Percentiles rank a stretch among this genome's conserved stretches.
These are phyloP conservation scores for Heteromurus nitidus DNA, from an alignment of 2,888 invertebrate species.

Conservation along the genomic window DNA sequence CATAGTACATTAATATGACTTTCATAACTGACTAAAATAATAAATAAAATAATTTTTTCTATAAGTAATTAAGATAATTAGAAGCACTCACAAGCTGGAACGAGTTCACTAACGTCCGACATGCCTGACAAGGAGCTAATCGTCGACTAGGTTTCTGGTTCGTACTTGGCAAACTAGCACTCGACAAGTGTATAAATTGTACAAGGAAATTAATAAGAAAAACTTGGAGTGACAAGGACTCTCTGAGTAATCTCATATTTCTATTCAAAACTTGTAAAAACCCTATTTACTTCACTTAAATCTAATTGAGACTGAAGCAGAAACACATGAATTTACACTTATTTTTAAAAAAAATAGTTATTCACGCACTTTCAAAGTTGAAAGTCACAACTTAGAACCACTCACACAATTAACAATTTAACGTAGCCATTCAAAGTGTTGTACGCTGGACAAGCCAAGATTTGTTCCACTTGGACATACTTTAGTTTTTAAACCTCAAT, in stretches of 20 bases:
- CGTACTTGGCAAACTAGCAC: constrained; percentile 44
- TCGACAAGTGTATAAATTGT: constrained; percentile 38
- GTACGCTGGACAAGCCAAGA: too few relatives aligned
- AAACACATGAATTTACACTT: background rate
- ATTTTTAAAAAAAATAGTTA: background rate
- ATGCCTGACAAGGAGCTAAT: constrained; percentile 87
- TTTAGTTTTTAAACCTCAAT: too few relatives aligned
- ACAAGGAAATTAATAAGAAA: constrained; percentile 26
- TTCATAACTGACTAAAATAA: background rate
- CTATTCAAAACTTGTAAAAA: background rate
- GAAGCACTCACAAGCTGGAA: constrained; percentile 76
- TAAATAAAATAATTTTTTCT: background rate
- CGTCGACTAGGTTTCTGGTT: constrained; percentile 66
- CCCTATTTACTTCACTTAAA: background rate
- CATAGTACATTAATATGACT: constrained; percentile 8
- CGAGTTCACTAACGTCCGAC: constrained; percentile 84
- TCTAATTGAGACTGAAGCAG: too few relatives aligned
- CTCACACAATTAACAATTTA: too few relatives aligned
- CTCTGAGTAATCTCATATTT: constrained; percentile 44
- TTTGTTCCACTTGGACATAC: too few relatives aligned
- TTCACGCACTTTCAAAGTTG: background rate
- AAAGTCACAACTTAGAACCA: too few relatives aligned
- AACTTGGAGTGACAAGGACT: constrained; percentile 1
- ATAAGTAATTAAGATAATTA: background rate
- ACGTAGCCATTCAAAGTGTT: too few relatives aligned